A percentile compares a stretch with the other conserved stretches of the same genome.
Conservation (phyloP, 2,888 invertebrate species). For the Amaurobius ferox region DNA sequence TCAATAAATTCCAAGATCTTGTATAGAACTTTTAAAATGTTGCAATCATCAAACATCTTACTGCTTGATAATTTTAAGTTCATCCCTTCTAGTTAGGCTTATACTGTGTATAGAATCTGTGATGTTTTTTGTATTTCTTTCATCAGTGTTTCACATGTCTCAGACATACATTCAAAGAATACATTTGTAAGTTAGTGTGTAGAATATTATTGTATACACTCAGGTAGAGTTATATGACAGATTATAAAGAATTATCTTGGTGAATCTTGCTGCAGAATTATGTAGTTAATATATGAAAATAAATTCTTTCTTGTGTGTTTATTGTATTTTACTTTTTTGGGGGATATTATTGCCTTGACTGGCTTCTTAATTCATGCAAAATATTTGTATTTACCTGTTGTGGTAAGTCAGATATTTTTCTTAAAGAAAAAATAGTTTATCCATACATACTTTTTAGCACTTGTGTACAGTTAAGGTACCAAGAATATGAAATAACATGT, state of each 20-base stretch:
- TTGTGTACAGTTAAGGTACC: too few species aligned
- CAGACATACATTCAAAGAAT: slow-evolving; percentile 1
- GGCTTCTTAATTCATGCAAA: too few species aligned
- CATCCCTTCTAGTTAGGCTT: neutral
- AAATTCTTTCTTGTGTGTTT: slow-evolving; percentile 5
- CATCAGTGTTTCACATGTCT: neutral
- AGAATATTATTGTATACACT: slow-evolving; percentile 2
- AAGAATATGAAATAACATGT: too few species aligned
- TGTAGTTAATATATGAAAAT: slow-evolving; percentile 16
- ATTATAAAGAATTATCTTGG: neutral
- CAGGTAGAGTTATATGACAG: slow-evolving; percentile 3
- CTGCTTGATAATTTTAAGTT: neutral
- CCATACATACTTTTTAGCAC: too few species aligned
- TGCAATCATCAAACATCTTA: too few species aligned
- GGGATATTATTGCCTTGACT: too few species aligned
- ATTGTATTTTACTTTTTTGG: neutral
- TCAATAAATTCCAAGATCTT: too few species aligned
- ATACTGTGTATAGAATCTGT: neutral
- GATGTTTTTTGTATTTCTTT: neutral
- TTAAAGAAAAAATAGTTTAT: too few species aligned
- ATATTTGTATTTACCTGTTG: too few species aligned
- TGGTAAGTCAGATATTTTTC: too few species aligned
- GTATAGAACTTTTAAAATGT: too few species aligned
- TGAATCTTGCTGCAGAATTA: neutral
- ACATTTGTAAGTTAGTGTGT: slow-evolving; percentile 6